phyloP scores from a whole-genome alignment of 2,113 vertebrate genomes.

The Astur gentilis region DNA sequence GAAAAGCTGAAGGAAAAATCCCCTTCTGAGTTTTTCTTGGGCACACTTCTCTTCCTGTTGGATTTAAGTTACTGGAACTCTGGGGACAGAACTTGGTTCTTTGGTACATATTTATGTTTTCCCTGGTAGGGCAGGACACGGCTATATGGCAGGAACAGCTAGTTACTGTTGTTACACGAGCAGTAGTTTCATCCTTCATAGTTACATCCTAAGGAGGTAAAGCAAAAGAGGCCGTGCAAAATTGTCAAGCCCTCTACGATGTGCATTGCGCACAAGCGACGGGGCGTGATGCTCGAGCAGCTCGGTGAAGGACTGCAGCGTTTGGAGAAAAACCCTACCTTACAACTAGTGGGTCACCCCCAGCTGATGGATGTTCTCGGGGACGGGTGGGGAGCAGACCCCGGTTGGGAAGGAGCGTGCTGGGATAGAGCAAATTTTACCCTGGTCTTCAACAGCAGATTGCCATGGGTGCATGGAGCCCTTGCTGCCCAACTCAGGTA shows the following conservation, averaged over 20 bases:
- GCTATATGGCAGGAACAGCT: background rate
- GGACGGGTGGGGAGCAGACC: fast-evolving
- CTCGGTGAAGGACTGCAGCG: background rate
- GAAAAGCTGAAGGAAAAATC: background rate
- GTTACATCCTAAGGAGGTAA: background rate
- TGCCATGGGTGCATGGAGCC: background rate
- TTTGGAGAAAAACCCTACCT: background rate
- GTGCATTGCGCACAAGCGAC: fast-evolving
- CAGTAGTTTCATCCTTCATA: background rate
- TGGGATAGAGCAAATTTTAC: background rate
- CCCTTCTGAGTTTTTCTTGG: background rate
- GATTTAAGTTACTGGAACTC: background rate
- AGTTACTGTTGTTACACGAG: background rate
- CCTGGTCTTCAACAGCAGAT: background rate
- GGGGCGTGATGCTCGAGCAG: fast-evolving
- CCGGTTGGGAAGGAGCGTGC: fast-evolving
- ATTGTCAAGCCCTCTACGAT: background rate
- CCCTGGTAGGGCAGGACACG: background rate
- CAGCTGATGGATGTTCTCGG: background rate
- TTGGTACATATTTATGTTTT: background rate
- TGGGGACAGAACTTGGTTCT: background rate
- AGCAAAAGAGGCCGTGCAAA: background rate
- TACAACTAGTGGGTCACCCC: background rate
- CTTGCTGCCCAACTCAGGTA: background rate
- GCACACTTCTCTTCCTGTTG: background rate